Evolutionary conservation across 2,888 invertebrate genomes (phyloP), one percentile per base, ranked within the genome.

Genomic region (Perdita meconis): DNA sequence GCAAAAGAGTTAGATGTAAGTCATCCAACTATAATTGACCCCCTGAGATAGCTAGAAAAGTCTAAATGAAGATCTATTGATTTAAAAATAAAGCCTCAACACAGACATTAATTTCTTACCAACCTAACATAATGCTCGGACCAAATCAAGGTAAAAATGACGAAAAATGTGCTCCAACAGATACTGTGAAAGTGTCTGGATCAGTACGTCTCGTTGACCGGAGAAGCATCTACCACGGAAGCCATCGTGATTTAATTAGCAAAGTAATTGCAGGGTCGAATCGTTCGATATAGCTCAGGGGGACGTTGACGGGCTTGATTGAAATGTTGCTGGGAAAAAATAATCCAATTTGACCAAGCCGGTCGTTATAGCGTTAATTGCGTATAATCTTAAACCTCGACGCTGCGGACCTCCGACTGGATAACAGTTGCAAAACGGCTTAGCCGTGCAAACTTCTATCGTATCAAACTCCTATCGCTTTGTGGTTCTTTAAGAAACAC

Each of bases 301-400:
- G 90, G 90, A 92, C 89, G 89, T 90, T 88, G 90, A 89, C 86
- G 87, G 87, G 85, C 87, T 87, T 91, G 91, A 92, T 92, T 92
- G 91, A 92, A 92, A 92, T 85, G 91, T 91, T 88, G 83, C 86
- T 81, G 87, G 86, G 88, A 89, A 91, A 90, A 91, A 92, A 91
- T 91, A 90, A 92, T 90, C 89, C 89, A 92, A 91, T 92, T 91
- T 90, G 78, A 84, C 82, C 78, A 85, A 82, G 86, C 78, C 84
- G 81, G 86, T 89, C 86, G 89, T 91, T 91, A 90, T 85, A 86
- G 83, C 86, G 88, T 89, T 92, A 92, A 92, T 92, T 91, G 87
- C 87, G 89, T 89, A 89, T 89, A 88, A 91, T 91, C 89, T 88
- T 80, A 79, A 81, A 77, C 80, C 74, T 61, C 47, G 68, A 51